These are phyloP conservation scores for Telmatochromis sp. DNA, from an alignment of 2,113 vertebrate genomes.

Conservation along the genomic window DNA sequence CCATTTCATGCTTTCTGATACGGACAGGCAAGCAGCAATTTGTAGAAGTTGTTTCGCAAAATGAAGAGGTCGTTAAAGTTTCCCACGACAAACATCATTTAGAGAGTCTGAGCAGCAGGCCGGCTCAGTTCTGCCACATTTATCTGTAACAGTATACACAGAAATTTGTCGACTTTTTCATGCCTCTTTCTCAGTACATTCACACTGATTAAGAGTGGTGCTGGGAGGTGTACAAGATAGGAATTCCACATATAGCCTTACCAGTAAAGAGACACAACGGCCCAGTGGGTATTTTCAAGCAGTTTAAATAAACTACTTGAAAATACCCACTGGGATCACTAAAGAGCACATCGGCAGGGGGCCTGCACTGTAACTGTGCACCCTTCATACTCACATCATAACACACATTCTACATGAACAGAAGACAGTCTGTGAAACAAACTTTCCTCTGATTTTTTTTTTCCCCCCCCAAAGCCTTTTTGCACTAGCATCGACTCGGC, in stretches of 20 bases:
- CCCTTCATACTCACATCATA: not conserved
- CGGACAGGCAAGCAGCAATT: not conserved
- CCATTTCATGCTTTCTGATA: not conserved
- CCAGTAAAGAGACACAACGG: not conserved
- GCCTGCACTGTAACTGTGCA: not conserved
- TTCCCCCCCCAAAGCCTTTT: rapidly evolving
- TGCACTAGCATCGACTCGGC: not conserved
- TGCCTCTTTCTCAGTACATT: not conserved
- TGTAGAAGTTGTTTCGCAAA: not conserved
- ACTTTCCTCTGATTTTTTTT: not conserved
- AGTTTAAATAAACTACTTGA: not conserved
- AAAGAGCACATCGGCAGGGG: not conserved
- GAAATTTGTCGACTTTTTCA: not conserved
- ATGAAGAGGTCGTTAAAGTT: not conserved
- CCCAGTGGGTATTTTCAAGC: not conserved
- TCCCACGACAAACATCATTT: not conserved
- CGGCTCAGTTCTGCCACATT: not conserved
- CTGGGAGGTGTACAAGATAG: not conserved
- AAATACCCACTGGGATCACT: not conserved
- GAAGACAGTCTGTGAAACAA: not conserved
- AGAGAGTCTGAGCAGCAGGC: not conserved
- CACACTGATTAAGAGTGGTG: not conserved
- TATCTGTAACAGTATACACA: not conserved
- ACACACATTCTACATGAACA: not conserved
- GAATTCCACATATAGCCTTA: not conserved